Evolutionary conservation across 2,797 vertebrate genomes (phyloP).

Genomic region (Nothura maculosa): DNA sequence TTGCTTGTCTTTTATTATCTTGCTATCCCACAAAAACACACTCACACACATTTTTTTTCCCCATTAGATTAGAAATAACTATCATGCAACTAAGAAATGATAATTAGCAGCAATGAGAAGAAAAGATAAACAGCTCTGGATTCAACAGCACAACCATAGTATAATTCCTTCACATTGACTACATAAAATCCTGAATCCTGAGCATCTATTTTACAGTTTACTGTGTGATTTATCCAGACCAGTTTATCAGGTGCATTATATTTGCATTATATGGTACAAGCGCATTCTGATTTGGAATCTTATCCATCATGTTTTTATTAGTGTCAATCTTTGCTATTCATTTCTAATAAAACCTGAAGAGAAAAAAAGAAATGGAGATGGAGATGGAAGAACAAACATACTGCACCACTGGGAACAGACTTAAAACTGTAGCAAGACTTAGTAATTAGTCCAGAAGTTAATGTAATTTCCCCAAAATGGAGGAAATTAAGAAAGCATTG

Average conservation of each 20-base stretch:
- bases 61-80: not conserved
- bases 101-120: not conserved
- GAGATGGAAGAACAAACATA: conserved; percentile 20
- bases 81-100: not conserved
- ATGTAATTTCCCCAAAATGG: not conserved
- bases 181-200: conserved; percentile 7
- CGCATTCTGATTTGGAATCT: not conserved
- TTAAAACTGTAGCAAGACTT: conserved; percentile 18
- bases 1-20: not conserved
- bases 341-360: conserved; percentile 37
- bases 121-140: not conserved
- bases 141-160: not conserved
- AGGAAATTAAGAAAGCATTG: not conserved
- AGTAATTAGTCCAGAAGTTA: not conserved
- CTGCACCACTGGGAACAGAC: conserved; percentile 23
- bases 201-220: not conserved
- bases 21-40: not conserved
- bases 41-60: not conserved
- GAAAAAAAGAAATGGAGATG: conserved; percentile 13
- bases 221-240: not conserved
- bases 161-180: not conserved
- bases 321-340: conserved; percentile 42
- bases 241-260: not conserved
- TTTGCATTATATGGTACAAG: not conserved
- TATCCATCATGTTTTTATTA: not conserved